Base-by-base conservation (phyloP, 2,888 invertebrate species). In the Cantharis rufa region DNA sequence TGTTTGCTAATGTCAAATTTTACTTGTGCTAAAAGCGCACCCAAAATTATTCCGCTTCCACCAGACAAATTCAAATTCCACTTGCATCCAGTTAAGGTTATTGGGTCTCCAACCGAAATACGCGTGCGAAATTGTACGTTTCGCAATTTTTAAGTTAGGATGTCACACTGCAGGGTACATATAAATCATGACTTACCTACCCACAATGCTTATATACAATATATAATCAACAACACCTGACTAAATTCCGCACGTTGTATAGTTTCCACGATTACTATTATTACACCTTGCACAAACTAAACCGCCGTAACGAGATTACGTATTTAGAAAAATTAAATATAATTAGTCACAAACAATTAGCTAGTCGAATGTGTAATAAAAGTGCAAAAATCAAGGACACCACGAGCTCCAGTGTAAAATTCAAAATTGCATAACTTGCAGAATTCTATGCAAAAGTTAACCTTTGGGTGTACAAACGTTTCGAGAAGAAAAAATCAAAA, bases 281-380 rank as follows among this genome's bases (percentile, higher is more conserved):
- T 48, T 48, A 48, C 48, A 48, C 48, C 48, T 48, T 9, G 48
- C 48, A 48, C n/a, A 48, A 48, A 48, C 48, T 48, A 48, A 48
- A 48, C n/a, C 48, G 48, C 48, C 48, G 48, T n/a, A 48, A 48
- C 48, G 48, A 48, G 48, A 48, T 48, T 48, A 48, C 48, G 18
- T 66, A 66, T 66, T 66, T 24, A 66, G n/a, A 66, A 18, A 66
- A 66, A 18, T 18, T 21, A 18, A 66, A 66, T 21, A 66, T 21
- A 66, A 66, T 66, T 66, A 66, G 64, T 66, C 64, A 66, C 64
- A 66, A 66, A 24, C 64, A 21, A 66, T 66, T 28, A 66, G 13
- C 24, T 5, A 21, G 64, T 66, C 16, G 64, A 66, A 21, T 21
- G 16, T 66, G 64, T 66, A 66, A 66, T 66, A 66, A n/a, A n/a